Evolutionary conservation across 2,888 invertebrate species (phyloP).

Genomic region (Nephrotoma guestfalica): DNA sequence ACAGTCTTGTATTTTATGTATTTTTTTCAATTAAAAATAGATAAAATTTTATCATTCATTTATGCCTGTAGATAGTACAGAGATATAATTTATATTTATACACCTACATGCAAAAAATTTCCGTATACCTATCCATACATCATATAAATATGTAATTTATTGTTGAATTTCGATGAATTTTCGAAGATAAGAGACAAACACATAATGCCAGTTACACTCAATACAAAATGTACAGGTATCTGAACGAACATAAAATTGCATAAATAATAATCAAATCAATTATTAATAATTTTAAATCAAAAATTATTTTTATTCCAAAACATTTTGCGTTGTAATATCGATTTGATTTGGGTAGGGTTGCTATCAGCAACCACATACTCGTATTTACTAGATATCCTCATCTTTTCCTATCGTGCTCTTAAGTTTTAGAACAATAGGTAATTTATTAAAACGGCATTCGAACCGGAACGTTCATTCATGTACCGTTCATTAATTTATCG

Average conservation of each 20-base stretch:
- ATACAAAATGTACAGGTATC: neutral
- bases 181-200: neutral
- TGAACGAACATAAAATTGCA: neutral
- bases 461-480: no score
- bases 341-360: no score
- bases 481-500: no score
- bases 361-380: no score
- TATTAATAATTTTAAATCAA: neutral
- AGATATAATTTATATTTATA: neutral
- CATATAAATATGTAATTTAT: neutral
- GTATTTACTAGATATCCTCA: no score
- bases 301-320: no score
- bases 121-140: neutral
- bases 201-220: neutral
- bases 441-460: no score
- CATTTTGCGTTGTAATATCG: no score
- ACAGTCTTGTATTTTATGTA: neutral
- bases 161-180: neutral
- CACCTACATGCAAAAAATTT: neutral
- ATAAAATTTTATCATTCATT: neutral
- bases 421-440: no score
- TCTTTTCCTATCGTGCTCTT: no score
- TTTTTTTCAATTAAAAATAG: neutral
- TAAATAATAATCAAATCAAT: neutral
- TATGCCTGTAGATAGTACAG: neutral